Evolutionary conservation across 2,797 vertebrate genomes (phyloP), one percentile per base, ranked within the genome.

Genomic region (Chaetophractus vellerosus): DNA sequence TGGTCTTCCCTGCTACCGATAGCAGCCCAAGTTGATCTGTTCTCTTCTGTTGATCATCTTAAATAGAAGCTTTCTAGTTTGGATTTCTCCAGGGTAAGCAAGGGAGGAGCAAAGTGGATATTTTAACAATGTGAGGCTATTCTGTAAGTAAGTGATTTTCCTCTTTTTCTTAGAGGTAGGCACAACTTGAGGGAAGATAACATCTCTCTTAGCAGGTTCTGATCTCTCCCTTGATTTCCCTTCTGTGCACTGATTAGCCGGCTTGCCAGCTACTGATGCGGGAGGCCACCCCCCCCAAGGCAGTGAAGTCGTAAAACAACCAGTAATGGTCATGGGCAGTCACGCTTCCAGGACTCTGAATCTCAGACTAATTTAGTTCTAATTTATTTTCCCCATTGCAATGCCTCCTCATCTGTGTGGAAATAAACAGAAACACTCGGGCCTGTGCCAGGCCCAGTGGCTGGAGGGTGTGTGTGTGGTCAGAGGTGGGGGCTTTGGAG

Each of bases 361-460:
- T 38, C n/a, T 93, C 88, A 63, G 48, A 85, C 96, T 97, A 76
- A 96, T 94, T 97, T 80, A 93, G 87, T 93, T 96, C 95, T 96
- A 79, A 97, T 92, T 97, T 97, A 91, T 92, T 93, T 96, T 93
- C 88, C 87, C 72, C 84, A 83, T 84, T 96, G 84, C 82, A 88
- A 2, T 50, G 88, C 87, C 91, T 96, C 82, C 94, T 94, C 86
- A 89, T 59, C 91, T 90, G 82, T 91, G 72, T 48, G 75, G 95
- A 69, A 83, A 87, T 52, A 82, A 95, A 74, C 41, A 90, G 95
- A 61, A 96, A n/a, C 31, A 24, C 19, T 50, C 76, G 15, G 86
- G n/a, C 64, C 0, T 66, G 48, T 68, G 61, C 23, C 64, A n/a
- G 95, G 91, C 80, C 90, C 90, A 83, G 68, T 31, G 0, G 0